phyloP scores from a whole-genome alignment of 2,888 invertebrate species.

The Zaprionus obscuricornis region DNA sequence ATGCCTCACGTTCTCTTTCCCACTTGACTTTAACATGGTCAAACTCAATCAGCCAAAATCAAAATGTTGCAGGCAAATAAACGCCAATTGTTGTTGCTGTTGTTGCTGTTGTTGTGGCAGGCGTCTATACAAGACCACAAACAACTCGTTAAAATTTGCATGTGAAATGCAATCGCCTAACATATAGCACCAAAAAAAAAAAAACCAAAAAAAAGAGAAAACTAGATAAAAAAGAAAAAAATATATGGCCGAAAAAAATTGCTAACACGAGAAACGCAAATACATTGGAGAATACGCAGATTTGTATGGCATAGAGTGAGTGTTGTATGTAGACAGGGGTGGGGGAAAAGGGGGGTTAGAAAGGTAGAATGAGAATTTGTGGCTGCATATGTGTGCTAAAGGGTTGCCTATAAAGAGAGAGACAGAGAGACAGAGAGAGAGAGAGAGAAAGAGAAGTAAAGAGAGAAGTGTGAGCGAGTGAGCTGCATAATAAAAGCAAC shows the following conservation, averaged over 20 bases:
- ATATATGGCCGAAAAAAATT: conserved; percentile 9
- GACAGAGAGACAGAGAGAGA: too few relatives aligned
- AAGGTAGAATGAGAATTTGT: too few relatives aligned
- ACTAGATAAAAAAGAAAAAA: not conserved
- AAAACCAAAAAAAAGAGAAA: conserved; percentile 12
- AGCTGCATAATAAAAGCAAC: conserved; percentile 36
- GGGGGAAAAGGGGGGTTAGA: too few relatives aligned
- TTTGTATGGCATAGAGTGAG: too few relatives aligned
- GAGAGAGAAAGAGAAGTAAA: not conserved
- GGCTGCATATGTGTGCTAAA: too few relatives aligned
- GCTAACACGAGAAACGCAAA: conserved; percentile 16
- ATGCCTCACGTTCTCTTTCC: too few relatives aligned
- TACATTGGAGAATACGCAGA: conserved; percentile 16
- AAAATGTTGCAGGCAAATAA: conserved; percentile 67
- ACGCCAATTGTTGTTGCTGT: conserved; percentile 50
- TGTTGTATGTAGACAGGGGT: not conserved
- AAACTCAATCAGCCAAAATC: conserved; percentile 68
- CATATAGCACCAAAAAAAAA: conserved; percentile 33
- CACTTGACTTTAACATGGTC: conserved; percentile 8
- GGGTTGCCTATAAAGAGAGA: too few relatives aligned
- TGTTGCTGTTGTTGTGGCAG: conserved; percentile 39
- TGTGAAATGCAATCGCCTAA: conserved; percentile 71
- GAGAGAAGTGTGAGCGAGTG: conserved; percentile 8
- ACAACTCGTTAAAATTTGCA: conserved; percentile 76
- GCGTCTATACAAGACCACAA: conserved; percentile 64